Conservation (phyloP, 2,888 invertebrate species). For the Polia nebulosa region DNA sequence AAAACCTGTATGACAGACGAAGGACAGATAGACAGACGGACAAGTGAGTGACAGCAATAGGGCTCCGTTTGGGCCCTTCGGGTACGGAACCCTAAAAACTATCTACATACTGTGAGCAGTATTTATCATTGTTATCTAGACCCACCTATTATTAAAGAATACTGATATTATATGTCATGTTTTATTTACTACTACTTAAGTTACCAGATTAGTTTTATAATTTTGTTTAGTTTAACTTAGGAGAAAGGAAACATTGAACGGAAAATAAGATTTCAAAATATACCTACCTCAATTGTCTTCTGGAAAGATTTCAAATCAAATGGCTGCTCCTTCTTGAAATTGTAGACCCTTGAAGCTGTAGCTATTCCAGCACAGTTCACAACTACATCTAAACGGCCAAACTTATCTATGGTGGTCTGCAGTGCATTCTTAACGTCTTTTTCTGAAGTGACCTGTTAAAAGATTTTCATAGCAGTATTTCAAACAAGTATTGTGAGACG, state of each 20-base stretch:
- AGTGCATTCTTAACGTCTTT: constrained; percentile 95
- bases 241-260: not conserved
- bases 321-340: constrained; percentile 96
- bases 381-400: constrained; percentile 96
- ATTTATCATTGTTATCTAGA: constrained; percentile 23
- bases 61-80: too few relatives aligned
- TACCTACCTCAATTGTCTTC: constrained; percentile 92
- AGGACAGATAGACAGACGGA: too few relatives aligned
- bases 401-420: constrained; percentile 94
- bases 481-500: not conserved
- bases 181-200: not conserved
- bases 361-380: constrained; percentile 99
- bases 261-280: not conserved
- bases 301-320: constrained; percentile 95
- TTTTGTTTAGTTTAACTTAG: not conserved
- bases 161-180: constrained; percentile 20
- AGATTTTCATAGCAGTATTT: not conserved
- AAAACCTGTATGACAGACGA: too few relatives aligned
- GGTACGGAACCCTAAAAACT: too few relatives aligned
- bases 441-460: constrained; percentile 94
- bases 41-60: too few relatives aligned
- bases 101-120: not conserved
- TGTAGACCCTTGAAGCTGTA: constrained; percentile 96
- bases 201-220: not conserved
- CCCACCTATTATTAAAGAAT: not conserved